Evolutionary conservation across 2,888 invertebrate species (phyloP).

Genomic region (Eristalinus aeneus): DNA sequence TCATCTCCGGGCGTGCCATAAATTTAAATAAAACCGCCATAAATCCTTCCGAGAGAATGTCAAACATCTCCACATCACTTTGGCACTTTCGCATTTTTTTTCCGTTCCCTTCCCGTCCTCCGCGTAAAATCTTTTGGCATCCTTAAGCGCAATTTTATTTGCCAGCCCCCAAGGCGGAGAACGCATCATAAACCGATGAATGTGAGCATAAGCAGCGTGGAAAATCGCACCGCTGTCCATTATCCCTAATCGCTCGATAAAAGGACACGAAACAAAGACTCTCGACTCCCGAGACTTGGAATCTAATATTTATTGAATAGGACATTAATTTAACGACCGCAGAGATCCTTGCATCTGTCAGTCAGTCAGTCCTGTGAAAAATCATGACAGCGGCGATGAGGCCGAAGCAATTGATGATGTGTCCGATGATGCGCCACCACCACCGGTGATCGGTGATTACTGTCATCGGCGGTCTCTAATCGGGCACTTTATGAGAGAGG

Average conservation of each 20-base stretch:
- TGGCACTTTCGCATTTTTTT: not conserved
- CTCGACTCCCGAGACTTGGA: not conserved
- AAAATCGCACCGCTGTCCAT: constrained; percentile 34
- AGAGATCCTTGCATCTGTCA: constrained; percentile 64
- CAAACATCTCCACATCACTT: not conserved
- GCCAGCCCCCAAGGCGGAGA: constrained; percentile 14
- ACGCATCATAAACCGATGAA: constrained; percentile 29
- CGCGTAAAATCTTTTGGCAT: not conserved
- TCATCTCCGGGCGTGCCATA: constrained; percentile 31
- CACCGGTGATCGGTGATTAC: constrained; percentile 58
- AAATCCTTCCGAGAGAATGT: not conserved
- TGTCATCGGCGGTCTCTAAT: constrained; percentile 54
- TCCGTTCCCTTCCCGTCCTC: not conserved
- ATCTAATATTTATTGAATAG: constrained; percentile 66
- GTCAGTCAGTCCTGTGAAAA: constrained; percentile 45
- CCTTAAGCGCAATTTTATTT: constrained; percentile 28
- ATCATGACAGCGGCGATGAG: constrained; percentile 57
- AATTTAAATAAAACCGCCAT: constrained; percentile 32
- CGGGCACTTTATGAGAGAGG: constrained; percentile 55
- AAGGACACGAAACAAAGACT: not conserved
- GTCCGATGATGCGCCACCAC: constrained; percentile 15
- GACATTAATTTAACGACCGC: constrained; percentile 65
- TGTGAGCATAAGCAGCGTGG: constrained; percentile 37
- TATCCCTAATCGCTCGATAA: constrained; percentile 29
- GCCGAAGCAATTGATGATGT: constrained; percentile 48